Conservation (phyloP, 2,888 invertebrate species). For the Melanostoma scalare region DNA sequence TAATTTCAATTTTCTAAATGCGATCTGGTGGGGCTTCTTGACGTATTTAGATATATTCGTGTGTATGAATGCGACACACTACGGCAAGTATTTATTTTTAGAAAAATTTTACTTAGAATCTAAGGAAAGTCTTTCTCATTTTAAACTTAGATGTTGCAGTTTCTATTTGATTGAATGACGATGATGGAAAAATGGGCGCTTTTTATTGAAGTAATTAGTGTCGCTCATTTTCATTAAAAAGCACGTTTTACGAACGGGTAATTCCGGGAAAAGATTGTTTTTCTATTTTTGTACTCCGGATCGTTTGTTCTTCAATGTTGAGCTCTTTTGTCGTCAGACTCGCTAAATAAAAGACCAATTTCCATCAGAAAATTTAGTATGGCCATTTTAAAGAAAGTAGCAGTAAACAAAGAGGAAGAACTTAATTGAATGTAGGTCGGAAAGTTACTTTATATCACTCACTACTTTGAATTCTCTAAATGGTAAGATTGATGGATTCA, state of each 20-base stretch:
- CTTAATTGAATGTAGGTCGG: no score
- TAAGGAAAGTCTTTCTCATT: conserved; percentile 14
- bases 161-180: conserved; percentile 45
- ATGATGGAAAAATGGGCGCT: conserved; percentile 39
- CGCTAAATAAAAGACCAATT: no score
- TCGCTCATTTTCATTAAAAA: conserved; percentile 35
- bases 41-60: background rate
- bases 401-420: no score
- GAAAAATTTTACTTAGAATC: conserved; percentile 26
- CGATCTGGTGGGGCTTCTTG: conserved; percentile 13
- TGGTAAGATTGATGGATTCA: no score
- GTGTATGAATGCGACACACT: background rate
- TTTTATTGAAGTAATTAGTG: conserved; percentile 41
- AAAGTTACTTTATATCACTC: no score
- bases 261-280: conserved; percentile 8
- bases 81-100: conserved; percentile 44
- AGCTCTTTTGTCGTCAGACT: background rate
- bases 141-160: conserved; percentile 33
- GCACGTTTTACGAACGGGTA: conserved; percentile 36
- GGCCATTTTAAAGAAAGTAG: no score
- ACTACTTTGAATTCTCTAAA: no score
- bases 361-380: no score
- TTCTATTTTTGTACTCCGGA: conserved; percentile 2
- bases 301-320: background rate
- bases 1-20: conserved; percentile 16